Percentiles rank a stretch among this genome's conserved stretches.
phyloP scores from a whole-genome alignment of 1,140 invertebrate species.

The Oryzaephilus surinamensis region DNA sequence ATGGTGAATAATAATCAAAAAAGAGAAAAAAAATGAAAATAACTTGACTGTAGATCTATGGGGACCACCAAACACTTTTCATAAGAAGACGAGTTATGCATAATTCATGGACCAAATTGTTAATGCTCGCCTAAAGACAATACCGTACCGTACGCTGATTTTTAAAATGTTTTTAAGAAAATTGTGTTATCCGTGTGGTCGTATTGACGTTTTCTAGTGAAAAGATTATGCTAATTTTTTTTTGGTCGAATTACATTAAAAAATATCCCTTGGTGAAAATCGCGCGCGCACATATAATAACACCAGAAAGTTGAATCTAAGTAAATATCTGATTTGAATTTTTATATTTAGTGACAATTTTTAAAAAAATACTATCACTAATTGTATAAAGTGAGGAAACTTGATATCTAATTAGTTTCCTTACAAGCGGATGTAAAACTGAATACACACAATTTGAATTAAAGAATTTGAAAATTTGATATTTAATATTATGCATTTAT shows the following conservation, averaged over 20 bases:
- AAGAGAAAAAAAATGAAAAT: too few relatives aligned
- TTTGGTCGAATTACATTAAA: conserved; percentile 13
- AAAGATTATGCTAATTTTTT: conserved; percentile 16
- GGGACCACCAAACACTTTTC: conserved; percentile 14
- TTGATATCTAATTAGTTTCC: too few relatives aligned
- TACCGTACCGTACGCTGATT: conserved; percentile 13
- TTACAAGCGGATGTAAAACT: too few relatives aligned
- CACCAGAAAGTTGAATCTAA: conserved; percentile 8
- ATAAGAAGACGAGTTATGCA: conserved; percentile 15
- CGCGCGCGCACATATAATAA: background rate
- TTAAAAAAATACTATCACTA: too few relatives aligned
- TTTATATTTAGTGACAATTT: too few relatives aligned
- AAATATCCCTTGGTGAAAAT: too few relatives aligned
- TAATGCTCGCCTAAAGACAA: conserved; percentile 18
- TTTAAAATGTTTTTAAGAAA: conserved; percentile 20
- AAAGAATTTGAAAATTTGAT: too few relatives aligned
- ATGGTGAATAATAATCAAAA: too few relatives aligned
- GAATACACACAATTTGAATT: too few relatives aligned
- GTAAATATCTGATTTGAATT: conserved; percentile 14
- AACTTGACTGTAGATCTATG: conserved; percentile 14
- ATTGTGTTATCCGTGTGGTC: conserved; percentile 12
- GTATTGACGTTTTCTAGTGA: conserved; percentile 13
- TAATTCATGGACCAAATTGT: conserved; percentile 17
- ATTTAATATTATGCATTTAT: too few relatives aligned
- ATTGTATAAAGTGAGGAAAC: too few relatives aligned